Evolutionary conservation across 2,888 invertebrate species (phyloP).

Genomic region (Bombylius discolor): DNA sequence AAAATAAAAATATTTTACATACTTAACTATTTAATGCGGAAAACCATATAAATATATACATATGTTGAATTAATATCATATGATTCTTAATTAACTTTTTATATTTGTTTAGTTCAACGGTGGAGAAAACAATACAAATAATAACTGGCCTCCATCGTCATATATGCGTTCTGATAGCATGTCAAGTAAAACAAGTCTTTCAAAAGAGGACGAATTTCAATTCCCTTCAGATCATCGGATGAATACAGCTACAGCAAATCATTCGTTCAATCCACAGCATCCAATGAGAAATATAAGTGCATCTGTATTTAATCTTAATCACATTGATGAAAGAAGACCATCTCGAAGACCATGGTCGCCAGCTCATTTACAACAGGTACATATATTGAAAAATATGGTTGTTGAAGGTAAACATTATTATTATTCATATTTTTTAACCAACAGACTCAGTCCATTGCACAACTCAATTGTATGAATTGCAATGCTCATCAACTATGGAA

Average conservation of each 20-base stretch:
- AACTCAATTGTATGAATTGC: conserved; percentile 48
- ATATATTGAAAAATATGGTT: neutral
- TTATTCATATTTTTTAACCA: neutral
- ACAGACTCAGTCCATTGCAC: conserved; percentile 59
- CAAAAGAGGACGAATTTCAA: neutral
- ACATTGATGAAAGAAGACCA: conserved; percentile 24
- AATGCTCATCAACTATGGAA: conserved; percentile 33
- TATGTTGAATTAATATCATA: no score
- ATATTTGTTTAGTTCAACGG: no score
- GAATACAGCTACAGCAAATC: neutral
- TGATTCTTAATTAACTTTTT: no score
- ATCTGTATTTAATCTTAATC: conserved; percentile 44
- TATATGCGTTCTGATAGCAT: no score
- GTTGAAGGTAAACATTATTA: neutral
- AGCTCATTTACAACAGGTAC: conserved; percentile 45
- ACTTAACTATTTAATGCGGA: no score
- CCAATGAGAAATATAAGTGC: conserved; percentile 33
- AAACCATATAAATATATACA: no score
- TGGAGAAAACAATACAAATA: no score
- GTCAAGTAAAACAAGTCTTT: no score
- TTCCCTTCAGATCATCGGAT: neutral
- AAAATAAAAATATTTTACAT: no score
- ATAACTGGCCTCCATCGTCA: no score
- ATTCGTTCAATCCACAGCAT: conserved; percentile 31
- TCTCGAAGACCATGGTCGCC: neutral